phyloP scores from a whole-genome alignment of 2,888 invertebrate species.

The Tromatobia lineatoria region DNA sequence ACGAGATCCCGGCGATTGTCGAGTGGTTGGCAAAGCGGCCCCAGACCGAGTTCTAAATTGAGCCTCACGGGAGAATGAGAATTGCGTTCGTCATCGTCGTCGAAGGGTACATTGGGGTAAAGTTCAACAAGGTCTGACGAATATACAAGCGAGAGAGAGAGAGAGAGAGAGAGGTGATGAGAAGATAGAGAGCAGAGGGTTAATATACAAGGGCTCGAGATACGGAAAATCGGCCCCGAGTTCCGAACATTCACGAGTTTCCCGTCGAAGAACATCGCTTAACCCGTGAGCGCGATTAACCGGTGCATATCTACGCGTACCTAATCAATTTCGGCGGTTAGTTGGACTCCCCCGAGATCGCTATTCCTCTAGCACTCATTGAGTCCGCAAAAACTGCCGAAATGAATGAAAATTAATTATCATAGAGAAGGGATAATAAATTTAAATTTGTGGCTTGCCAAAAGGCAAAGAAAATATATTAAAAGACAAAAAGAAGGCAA shows the following conservation, averaged over 20 bases:
- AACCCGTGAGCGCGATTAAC: constrained; percentile 54
- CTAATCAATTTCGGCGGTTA: constrained; percentile 53
- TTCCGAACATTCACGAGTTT: constrained; percentile 25
- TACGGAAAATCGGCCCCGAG: background rate
- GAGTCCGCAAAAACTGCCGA: constrained; percentile 33
- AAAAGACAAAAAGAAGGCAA: background rate
- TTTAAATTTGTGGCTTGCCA: constrained; percentile 5
- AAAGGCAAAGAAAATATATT: background rate
- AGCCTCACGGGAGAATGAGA: constrained; percentile 22
- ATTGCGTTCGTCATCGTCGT: constrained; percentile 52
- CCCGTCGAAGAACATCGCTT: constrained; percentile 38
- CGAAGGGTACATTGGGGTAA: constrained; percentile 6
- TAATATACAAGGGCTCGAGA: too few relatives aligned
- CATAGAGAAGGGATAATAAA: constrained; percentile 38
- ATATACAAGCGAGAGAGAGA: background rate
- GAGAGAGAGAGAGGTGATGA: background rate
- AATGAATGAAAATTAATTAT: constrained; percentile 27
- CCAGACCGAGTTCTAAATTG: constrained; percentile 86
- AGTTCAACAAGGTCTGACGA: constrained; percentile 11
- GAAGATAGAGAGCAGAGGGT: too few relatives aligned
- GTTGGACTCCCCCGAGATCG: background rate
- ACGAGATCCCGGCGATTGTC: constrained; percentile 86
- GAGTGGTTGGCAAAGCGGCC: constrained; percentile 87
- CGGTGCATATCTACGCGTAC: constrained; percentile 71
- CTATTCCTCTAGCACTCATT: background rate